These are phyloP conservation scores for Acheta domesticus DNA, from an alignment of 2,888 invertebrate genomes.

Conservation along the genomic window DNA sequence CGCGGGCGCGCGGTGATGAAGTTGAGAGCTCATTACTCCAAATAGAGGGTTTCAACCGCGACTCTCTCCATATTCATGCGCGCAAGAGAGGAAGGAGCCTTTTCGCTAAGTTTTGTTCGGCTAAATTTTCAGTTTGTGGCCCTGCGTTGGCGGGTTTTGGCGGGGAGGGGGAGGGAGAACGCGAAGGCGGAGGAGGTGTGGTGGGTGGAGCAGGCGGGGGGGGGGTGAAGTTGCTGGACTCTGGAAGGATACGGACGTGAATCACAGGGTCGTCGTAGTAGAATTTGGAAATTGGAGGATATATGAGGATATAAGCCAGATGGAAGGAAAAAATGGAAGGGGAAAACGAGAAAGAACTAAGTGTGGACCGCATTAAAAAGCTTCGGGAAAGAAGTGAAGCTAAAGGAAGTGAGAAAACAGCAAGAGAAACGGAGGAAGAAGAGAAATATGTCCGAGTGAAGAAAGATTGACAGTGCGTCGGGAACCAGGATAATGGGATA, in stretches of 20 bases:
- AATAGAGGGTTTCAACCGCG: not conserved
- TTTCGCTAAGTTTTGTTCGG: not conserved
- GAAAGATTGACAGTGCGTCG: too few relatives aligned
- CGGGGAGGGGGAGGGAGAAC: not conserved
- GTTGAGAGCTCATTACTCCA: slow-evolving; percentile 7
- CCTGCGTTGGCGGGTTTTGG: not conserved
- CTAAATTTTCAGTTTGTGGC: not conserved
- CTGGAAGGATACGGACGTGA: too few relatives aligned
- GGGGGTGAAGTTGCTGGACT: not conserved
- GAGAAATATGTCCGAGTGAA: rapidly evolving
- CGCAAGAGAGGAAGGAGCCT: not conserved
- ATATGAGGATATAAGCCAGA: too few relatives aligned
- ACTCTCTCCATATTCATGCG: not conserved
- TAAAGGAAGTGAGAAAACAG: too few relatives aligned
- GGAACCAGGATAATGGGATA: too few relatives aligned
- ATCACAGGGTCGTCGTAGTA: too few relatives aligned
- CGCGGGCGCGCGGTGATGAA: not conserved
- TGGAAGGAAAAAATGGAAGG: too few relatives aligned
- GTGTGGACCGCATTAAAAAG: too few relatives aligned
- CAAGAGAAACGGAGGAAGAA: too few relatives aligned
- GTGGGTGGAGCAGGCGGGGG: not conserved
- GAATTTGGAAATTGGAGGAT: too few relatives aligned
- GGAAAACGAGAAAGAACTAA: too few relatives aligned
- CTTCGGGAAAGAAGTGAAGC: too few relatives aligned
- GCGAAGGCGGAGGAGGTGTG: not conserved